Base-by-base conservation (phyloP, 1,140 invertebrate species). In the Mylabris phalerata region DNA sequence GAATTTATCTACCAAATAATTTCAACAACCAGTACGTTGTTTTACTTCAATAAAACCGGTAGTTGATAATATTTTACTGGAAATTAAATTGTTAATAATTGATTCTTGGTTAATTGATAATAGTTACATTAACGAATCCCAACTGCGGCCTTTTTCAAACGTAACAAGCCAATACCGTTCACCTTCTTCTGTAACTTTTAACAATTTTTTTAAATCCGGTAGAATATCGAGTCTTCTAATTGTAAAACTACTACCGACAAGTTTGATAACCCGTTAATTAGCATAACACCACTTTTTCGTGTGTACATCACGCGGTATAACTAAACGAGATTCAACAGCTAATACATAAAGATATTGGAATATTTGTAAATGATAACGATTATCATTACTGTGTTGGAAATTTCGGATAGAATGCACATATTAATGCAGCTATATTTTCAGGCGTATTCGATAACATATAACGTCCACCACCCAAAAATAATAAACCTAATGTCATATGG, bases 381-480 rank as follows among this genome's bases (percentile, higher is more conserved):
- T 98, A 72, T 98, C 95, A 71, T 93, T 93, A n/a, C n/a, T n/a
- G n/a, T 3, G 89, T 93, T 44, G 96, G 96, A 75, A 95, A 98
- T 75, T 96, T 96, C 3, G 96, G 96, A 77, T 95, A 98, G 73
- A 98, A 89, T 2, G 95, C 89, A 71, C 90, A 91, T 40, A 98
- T 77, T 40, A 98, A 75, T 0, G 93, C 90, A 3, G 93, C 94
- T 6, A 98, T 82, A 9, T 92, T 85, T 62, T 85, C 82, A 3
- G 91, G 87, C 9, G 86, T 85, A 48, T 92, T 93, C 3, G 86
- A 87, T 10, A 98, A 78, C 4, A 92, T 93, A 60, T 88, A 93
- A 32, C 91, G 79, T 0, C 95, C 93, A 41, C 93, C 94, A n/a
- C 94, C 94, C 4, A 98, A 77, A 75, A 97, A 98, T 2, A 98